These are phyloP conservation scores for Ranitomeya imitator DNA, from an alignment of 2,113 vertebrate genomes.

Conservation along the genomic window DNA sequence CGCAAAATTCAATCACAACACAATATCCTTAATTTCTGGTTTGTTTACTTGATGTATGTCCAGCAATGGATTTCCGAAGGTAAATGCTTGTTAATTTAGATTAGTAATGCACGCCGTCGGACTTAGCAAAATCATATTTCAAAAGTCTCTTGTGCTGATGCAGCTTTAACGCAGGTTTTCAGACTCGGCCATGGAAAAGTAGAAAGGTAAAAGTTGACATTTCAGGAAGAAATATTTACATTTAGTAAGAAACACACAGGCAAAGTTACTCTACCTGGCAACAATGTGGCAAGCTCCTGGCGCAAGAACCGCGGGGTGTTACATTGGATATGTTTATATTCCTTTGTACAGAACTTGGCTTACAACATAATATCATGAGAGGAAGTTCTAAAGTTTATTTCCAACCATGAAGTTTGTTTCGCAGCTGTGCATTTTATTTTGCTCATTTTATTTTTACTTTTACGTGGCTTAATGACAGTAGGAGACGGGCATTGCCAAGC, in stretches of 20 bases:
- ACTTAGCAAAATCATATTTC: neutral
- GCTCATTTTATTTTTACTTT: neutral
- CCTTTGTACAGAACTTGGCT: neutral
- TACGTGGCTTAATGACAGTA: neutral
- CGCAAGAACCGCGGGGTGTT: neutral
- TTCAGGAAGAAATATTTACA: slow-evolving; percentile 2
- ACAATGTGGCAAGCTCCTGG: neutral
- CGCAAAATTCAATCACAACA: neutral
- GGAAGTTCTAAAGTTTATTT: neutral
- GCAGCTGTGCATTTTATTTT: neutral
- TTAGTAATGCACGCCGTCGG: neutral
- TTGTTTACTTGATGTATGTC: slow-evolving; percentile 17
- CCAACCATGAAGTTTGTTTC: neutral
- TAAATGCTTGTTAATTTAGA: slow-evolving; percentile 13
- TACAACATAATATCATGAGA: neutral
- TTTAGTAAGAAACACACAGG: neutral
- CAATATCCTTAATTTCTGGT: neutral
- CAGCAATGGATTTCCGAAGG: slow-evolving; percentile 14
- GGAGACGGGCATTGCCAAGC: neutral
- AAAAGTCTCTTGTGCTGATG: neutral
- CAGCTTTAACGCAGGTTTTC: neutral
- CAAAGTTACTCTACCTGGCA: neutral
- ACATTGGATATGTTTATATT: neutral
- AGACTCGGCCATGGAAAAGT: neutral
- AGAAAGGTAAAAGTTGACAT: neutral